phyloP scores from a whole-genome alignment of 2,888 invertebrate genomes.

The Drosophila buzzatii region DNA sequence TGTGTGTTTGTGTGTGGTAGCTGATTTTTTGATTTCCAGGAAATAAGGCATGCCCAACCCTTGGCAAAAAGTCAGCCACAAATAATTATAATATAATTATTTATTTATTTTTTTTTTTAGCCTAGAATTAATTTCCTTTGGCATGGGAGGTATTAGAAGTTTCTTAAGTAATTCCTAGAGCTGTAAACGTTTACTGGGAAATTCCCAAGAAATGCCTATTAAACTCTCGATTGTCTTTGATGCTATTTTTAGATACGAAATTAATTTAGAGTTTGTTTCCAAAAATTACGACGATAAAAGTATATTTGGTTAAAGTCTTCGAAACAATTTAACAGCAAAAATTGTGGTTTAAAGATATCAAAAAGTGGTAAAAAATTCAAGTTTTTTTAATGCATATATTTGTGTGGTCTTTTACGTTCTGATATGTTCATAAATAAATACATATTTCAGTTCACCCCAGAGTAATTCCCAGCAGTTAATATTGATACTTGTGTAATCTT shows the following conservation, averaged over 20 bases:
- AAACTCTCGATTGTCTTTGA: neutral
- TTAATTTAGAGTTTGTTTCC: neutral
- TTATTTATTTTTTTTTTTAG: neutral
- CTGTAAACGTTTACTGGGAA: neutral
- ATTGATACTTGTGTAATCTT: no score
- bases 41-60: constrained; percentile 22
- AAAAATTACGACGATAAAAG: no score
- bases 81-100: constrained; percentile 13
- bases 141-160: neutral
- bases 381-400: no score
- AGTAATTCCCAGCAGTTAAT: no score
- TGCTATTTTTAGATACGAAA: neutral
- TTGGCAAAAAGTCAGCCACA: neutral
- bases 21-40: constrained; percentile 27
- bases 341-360: no score
- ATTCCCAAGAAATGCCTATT: neutral
- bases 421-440: no score
- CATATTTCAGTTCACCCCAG: no score
- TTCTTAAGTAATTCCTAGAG: neutral
- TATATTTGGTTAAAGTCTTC: neutral
- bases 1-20: neutral
- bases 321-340: neutral
- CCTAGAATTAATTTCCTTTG: neutral
- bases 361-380: no score
- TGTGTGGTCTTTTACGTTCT: no score